Base-by-base conservation (phyloP, 2,888 invertebrate genomes). In the Ophion obscuratus region DNA sequence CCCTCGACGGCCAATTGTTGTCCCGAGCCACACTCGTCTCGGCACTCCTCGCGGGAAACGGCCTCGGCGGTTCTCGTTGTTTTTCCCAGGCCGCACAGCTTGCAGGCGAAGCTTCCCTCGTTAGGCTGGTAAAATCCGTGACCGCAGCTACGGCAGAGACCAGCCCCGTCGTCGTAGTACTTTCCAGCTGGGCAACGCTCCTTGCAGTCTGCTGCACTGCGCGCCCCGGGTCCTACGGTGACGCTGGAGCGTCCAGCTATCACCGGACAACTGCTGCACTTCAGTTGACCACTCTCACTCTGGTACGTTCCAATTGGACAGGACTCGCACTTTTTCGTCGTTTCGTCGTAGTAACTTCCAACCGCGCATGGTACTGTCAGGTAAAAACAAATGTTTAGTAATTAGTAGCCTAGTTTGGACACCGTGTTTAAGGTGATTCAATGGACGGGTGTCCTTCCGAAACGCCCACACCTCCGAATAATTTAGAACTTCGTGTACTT, bases 131-230 rank as follows among this genome's bases (percentile, higher is more conserved):
- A 99, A 92, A 98, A 98, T 2, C 99, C 99, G 92, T 98, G 97
- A 0, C 99, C 99, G 93, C 99, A 99, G 88, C 97, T 97, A 76
- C 97, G 95, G 92, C 99, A 99, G 1, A 98, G 95, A 64, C 98
- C 98, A 0, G 97, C 97, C 66, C 97, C 96, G 61, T 97, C 97
- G 92, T 99, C 98, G 94, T 98, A 98, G 94, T 97, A 99, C 95
- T 99, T 98, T 85, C 99, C 99, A 85, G 98, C 97, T 5, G 98
- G 97, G 92, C 99, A 99, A 87, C 98, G 96, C 94, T 98, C 98
- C 95, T 98, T 98, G 93, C 98, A 98, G 93, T 98, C 97, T 24
- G 97, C 97, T 44, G 98, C 97, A 88, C 97, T 98, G 89, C 98
- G 95, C 0, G 98, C 98, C 44, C 98, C 98, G 3, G 97, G 95